Evolutionary conservation across 2,888 invertebrate species (phyloP), one percentile per base, ranked within the genome.

Genomic region (Drosophila anomelani): DNA sequence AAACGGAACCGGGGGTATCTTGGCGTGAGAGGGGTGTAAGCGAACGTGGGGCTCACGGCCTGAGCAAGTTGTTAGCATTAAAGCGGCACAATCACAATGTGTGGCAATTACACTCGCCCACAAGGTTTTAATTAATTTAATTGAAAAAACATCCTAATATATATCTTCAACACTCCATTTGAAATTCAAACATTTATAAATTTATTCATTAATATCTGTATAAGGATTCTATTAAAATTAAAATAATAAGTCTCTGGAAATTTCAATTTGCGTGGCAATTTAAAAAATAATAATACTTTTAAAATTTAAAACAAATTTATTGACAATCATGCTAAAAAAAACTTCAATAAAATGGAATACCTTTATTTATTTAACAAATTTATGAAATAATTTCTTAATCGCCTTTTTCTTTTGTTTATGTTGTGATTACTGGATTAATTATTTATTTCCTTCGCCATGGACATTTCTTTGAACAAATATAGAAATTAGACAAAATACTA

Each of bases 21-120:
- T 12, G 32, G 20, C 54, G 20, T 15, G 39, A 10, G 38, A 29
- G 58, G 49, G 41, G 4, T 8, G 32, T 1, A 39, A 12, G 41
- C 63, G 47, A 23, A 54, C 54, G 34, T 54, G 47, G 17, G 63
- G 36, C 55, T 58, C 51, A 53, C 49, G 54, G 76, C 63, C 80
- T 87, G 88, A 85, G 83, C 88, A 87, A 85, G 84, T 87, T 85
- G 84, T 85, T 85, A 82, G 80, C 85, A 85, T 82, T 82, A 80
- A 86, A 77, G 80, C 73, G 63, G 67, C 69, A 63, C 73, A 54
- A 58, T 38, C 87, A 54, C 76, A 80, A 70, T 79, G 84, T 84
- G 84, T 80, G 84, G 84, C 82, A 85, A 85, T 79, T 82, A 87
- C 82, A 83, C 87, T 78, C 20, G 6, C 20, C 75, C 49, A 49